Base-by-base conservation (phyloP, 1,140 invertebrate genomes). In the Glomeris maerens region DNA sequence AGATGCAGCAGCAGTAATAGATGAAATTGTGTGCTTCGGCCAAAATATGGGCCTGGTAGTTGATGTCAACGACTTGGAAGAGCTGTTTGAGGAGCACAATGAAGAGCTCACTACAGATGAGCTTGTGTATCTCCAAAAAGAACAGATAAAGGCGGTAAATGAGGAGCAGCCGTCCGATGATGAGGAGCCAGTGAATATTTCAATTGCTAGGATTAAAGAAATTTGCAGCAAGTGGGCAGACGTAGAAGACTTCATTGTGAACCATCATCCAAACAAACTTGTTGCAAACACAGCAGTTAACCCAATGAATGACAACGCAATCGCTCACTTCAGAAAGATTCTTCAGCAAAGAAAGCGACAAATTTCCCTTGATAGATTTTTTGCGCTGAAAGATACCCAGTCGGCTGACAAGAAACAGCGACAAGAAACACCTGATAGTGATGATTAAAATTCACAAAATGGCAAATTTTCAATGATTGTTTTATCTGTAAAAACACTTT, bases 21-120 rank as follows among this genome's bases (percentile, higher is more conserved):
- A 41, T 42, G 39, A 53, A 27, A 28, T 50, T 36, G 49, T 50
- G 23, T 51, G 26, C 49, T 20, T 26, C n/a, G 36, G 2, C 23
- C 49, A 3, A 53, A 47, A 50, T 45, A 26, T 53, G 23, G 48
- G 45, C n/a, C 46, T 50, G 38, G 52, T 49, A 22, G 52, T 50
- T n/a, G 27, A 49, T 20, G 45, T 20, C 4, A 27, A 41, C 17
- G 29, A 52, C 26, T n/a, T 25, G 26, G 21, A 44, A 10, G 21
- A 36, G 20, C 36, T 50, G 25, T 28, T 50, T n/a, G 46, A 13
- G 23, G 47, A 52, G 22, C 27, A 53, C 45, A 1, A 29, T n/a
- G 36, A 51, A 41, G 48, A 53, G 26, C 41, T 49, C 1, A 40
- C 38, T 20, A 42, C 47, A 44, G 47, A 48, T 22, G 29, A 48